A percentile compares a stretch with the other conserved stretches of the same genome.
phyloP scores from a whole-genome alignment of 2,888 invertebrate genomes.

The Pyrgus malvae region DNA sequence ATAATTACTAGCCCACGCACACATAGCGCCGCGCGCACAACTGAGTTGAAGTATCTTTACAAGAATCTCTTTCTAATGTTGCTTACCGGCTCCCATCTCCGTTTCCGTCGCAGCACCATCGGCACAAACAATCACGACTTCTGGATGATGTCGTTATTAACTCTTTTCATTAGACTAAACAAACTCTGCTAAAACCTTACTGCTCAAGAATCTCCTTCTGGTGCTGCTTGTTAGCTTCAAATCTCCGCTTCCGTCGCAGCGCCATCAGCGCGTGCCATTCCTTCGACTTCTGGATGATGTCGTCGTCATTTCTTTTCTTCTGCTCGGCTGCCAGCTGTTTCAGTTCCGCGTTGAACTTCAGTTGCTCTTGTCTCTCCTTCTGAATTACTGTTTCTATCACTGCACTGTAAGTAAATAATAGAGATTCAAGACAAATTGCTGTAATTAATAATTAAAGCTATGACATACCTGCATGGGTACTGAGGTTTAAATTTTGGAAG shows the following conservation, averaged over 20 bases:
- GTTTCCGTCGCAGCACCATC: constrained; percentile 42
- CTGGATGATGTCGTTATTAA: constrained; percentile 14
- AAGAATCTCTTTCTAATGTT: constrained; percentile 61
- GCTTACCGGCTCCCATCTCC: constrained; percentile 58
- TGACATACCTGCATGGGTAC: too few relatives aligned
- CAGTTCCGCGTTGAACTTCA: constrained; percentile 58
- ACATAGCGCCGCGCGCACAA: too few relatives aligned
- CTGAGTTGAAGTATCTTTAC: too few relatives aligned
- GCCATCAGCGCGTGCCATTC: constrained; percentile 60
- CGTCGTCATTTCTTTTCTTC: constrained; percentile 54
- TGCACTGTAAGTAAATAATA: constrained; percentile 47
- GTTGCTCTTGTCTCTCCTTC: constrained; percentile 65
- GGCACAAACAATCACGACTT: constrained; percentile 61
- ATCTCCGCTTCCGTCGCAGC: constrained; percentile 45
- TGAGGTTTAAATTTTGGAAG: too few relatives aligned
- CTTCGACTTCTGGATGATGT: constrained; percentile 53
- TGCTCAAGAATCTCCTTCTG: constrained; percentile 65
- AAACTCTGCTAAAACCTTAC: too few relatives aligned
- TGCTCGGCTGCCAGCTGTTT: constrained; percentile 50
- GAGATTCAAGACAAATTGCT: too few relatives aligned
- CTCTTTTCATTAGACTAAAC: too few relatives aligned
- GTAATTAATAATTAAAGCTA: too few relatives aligned
- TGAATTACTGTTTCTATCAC: constrained; percentile 70
- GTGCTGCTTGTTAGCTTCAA: constrained; percentile 58
- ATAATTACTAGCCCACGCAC: too few relatives aligned